Evolutionary conservation across 1,140 invertebrate genomes (phyloP).

Genomic region (Holotrichia oblita): DNA sequence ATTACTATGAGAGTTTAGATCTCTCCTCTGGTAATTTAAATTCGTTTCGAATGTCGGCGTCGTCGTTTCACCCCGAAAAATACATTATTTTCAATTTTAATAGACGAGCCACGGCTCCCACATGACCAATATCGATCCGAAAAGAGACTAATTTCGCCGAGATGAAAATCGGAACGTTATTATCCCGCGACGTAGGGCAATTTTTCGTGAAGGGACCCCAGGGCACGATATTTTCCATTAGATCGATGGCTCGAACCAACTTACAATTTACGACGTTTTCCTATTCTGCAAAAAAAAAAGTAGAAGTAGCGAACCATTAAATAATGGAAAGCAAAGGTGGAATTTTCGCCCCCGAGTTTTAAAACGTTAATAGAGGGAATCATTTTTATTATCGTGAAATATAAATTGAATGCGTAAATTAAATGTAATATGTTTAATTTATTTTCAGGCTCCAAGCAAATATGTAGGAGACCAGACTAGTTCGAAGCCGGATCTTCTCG

Average conservation of each 20-base stretch:
- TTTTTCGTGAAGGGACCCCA: constrained; percentile 30
- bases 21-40: not conserved
- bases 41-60: too few relatives aligned
- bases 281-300: not conserved
- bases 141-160: constrained; percentile 25
- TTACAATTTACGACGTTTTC: constrained; percentile 11
- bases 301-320: too few relatives aligned
- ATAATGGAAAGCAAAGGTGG: not conserved
- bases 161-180: constrained; percentile 34
- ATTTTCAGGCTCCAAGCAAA: constrained; percentile 46
- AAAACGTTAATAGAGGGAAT: too few relatives aligned
- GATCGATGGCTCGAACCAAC: constrained; percentile 14
- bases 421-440: too few relatives aligned
- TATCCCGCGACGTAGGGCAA: constrained; percentile 26
- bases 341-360: not conserved
- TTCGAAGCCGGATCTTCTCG: constrained; percentile 47
- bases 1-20: too few relatives aligned
- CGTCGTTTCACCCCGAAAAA: too few relatives aligned
- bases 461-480: constrained; percentile 46
- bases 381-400: too few relatives aligned
- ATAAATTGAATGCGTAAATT: too few relatives aligned
- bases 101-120: not conserved
- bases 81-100: constrained; percentile 32
- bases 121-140: constrained; percentile 29
- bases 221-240: constrained; percentile 31